phyloP scores from a whole-genome alignment of 2,888 invertebrate species.

The Andrena praecox region DNA sequence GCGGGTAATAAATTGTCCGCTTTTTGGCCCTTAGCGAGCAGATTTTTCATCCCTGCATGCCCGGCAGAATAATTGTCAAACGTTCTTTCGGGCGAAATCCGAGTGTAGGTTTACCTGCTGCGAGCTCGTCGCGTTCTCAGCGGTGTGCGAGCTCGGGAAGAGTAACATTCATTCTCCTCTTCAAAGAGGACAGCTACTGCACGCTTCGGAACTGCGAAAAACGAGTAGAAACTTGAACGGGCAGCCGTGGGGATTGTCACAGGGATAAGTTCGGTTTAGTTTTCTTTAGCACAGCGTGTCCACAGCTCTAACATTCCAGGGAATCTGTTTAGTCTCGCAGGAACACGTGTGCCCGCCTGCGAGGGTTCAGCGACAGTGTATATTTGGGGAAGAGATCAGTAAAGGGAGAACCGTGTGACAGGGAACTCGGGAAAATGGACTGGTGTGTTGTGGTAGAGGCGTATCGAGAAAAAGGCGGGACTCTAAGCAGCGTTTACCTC shows the following conservation, averaged over 20 bases:
- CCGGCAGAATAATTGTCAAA: not conserved
- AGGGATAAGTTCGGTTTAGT: slow-evolving; percentile 1
- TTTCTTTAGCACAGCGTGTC: not conserved
- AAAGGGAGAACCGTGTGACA: slow-evolving; percentile 12
- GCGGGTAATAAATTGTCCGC: slow-evolving; percentile 12
- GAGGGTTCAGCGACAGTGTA: not conserved
- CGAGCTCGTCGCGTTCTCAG: not conserved
- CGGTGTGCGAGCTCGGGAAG: too few species aligned
- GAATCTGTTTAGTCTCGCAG: slow-evolving; percentile 10
- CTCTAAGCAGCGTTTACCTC: not conserved
- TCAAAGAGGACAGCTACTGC: too few species aligned
- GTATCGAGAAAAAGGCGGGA: not conserved
- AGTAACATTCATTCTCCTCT: too few species aligned
- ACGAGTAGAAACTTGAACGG: too few species aligned
- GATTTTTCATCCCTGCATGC: not conserved
- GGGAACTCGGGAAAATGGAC: not conserved
- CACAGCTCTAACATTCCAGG: not conserved
- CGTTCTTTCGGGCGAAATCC: not conserved
- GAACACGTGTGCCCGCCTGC: slow-evolving; percentile 6
- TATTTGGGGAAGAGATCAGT: slow-evolving; percentile 8
- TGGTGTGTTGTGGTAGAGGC: not conserved
- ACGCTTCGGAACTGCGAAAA: too few species aligned
- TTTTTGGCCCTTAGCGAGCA: slow-evolving; percentile 17
- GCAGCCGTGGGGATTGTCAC: too few species aligned
- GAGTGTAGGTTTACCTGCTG: not conserved